Evolutionary conservation across 2,113 vertebrate genomes (phyloP), one percentile per base, ranked within the genome.

Genomic region (Pavo muticus): DNA sequence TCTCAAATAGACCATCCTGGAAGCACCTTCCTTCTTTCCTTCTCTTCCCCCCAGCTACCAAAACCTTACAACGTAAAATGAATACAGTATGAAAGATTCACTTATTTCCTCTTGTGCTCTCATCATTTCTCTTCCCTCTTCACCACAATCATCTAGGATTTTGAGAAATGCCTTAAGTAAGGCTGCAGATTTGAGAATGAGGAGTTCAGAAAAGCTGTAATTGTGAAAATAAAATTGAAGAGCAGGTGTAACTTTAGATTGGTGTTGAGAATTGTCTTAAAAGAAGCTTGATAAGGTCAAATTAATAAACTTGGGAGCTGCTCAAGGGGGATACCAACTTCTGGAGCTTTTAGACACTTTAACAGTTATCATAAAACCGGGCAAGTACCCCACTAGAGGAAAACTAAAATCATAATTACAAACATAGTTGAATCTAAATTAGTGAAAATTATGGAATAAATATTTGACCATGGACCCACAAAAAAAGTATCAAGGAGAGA

Each of bases 361-460:
- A 95, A 95, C 96, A 98, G 96, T 98, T 97, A 97, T 48, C 93
- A 96, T 97, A 97, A 97, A 98, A 93, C 29, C 96, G 90, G 88
- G 67, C 57, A 76, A 90, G 78, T 77, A 72, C 52, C 77, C 88
- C 92, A 93, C 67, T 50, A 90, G 60, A 96, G 80, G 96, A 35
- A 93, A 96, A 95, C 50, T 67, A 93, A 96, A 97, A 96, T 84
- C 67, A 87, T 37, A 90, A 93, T 90, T 76, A 96, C 73, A 96
- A 93, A 94, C 73, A 95, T 61, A 93, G 48, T 27, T 61, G 48
- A 94, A 90, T 56, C 24, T 30, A 69, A 21, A 67, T 67, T 83
- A 72, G 5, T 42, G 37, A 91, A 88, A 96, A 73, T 52, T 1
- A n/a, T 65, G 5, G 17, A 68, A 25, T 2, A 70, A 24, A 67